Base-by-base conservation (phyloP, 2,888 invertebrate genomes). In the Trichogramma evanescens region DNA sequence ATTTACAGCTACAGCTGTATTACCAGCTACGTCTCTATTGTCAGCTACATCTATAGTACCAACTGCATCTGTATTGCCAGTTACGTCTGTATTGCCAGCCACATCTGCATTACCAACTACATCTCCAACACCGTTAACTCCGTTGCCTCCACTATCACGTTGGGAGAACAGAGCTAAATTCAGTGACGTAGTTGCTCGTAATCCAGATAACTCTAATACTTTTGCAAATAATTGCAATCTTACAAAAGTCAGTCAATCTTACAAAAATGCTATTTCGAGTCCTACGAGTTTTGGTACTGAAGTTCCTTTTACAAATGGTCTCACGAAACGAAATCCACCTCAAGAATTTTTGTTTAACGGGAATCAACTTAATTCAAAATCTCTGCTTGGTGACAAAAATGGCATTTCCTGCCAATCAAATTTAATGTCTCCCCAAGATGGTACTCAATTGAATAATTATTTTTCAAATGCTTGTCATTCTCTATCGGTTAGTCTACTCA, bases 151-250 rank as follows among this genome's bases (percentile, higher is more conserved):
- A 50, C 74, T 70, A 58, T 77, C 70, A 40, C 79, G 72, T 53
- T 83, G 83, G 83, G 83, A 83, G 69, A 83, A 81, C 64, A 73
- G 81, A 54, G 83, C 84, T 0, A 82, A 80, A 46, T 84, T 84
- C 68, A 84, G 84, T 64, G 84, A 84, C 65, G 84, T 84, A 2
- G 84, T 84, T 1, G 83, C 84, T 0, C 74, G 84, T 8, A 82
- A 73, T 67, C 83, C 82, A 54, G 76, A 77, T 46, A 71, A 71
- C 41, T 13, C 13, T 13, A 13, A 13, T 13, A 13, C 53, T 69
- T 10, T 72, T 70, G 13, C 70, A 72, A 9, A 69, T 66, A 39
- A 69, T 13, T 13, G 13, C 13, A 13, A 13, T 13, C 13, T 13
- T 13, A 13, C 13, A 13, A 13, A 13, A 13, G 13, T 13, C 13